Base-by-base conservation (phyloP, 2,888 invertebrate species). In the Petrophora chlorosata region DNA sequence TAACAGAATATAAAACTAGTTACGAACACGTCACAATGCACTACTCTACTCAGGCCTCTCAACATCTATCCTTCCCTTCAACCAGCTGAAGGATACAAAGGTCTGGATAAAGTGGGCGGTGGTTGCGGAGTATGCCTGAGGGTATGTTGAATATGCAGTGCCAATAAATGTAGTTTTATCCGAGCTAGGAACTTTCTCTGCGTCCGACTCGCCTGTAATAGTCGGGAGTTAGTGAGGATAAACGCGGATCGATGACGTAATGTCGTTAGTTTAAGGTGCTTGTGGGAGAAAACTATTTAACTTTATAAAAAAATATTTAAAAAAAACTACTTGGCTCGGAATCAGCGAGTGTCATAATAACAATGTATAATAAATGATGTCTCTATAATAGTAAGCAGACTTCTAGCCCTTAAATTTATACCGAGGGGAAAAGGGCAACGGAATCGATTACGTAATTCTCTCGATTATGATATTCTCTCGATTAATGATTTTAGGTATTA, bases 131-230 rank as follows among this genome's bases (percentile, higher is more conserved):
- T 70, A 66, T 63, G 83, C 82, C 78, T 53, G 62, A 62, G 77
- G 86, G 76, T 78, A 74, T 75, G 73, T 82, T 90, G 89, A 89
- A 90, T 89, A 90, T 90, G 88, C 86, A 89, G 77, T 72, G 75
- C 74, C 79, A 82, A 85, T 88, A 86, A 87, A 86, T 80, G 83
- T 82, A 79, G 85, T 85, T 86, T 83, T 80, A 83, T 81, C 79
- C 82, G 60, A 65, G 69, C 63, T 61, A 73, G 62, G 67, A 88
- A 90, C 89, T 90, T 89, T 87, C 89, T 80, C 85, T 67, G 56
- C 61, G 63, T 40, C 42, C 63, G 64, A 73, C 73, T 68, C 22
- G 22, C 10, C 60, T 59, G 56, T 66, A 68, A 55, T 63, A 61
- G 61, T 63, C 55, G 46, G 47, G 39, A 61, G 58, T 55, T 53